Base-by-base conservation (phyloP, 2,113 vertebrate genomes). In the Gymnorhina tibicen region DNA sequence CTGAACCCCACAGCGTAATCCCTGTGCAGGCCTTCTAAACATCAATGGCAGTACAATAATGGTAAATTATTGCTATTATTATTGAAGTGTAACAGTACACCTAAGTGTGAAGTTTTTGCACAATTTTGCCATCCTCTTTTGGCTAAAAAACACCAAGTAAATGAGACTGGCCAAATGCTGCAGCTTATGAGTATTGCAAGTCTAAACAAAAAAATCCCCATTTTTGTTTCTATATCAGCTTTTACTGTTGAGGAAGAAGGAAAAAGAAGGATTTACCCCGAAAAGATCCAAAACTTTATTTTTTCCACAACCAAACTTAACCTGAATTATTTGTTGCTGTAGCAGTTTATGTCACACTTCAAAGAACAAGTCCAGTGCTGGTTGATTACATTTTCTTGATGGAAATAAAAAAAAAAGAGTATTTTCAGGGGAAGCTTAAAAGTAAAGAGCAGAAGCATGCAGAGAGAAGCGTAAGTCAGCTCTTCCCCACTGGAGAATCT, bases 401-500 rank as follows among this genome's bases (percentile, higher is more conserved):
- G 26, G 28, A 47, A 77, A 52, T 7, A 4, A n/a, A 5, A 18
- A 24, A 56, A 22, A 37, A 78, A 24, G 3, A 35, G 3, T 37
- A 35, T 80, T 70, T 80, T 52, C 52, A 58, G 7, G 23, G 30
- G 8, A 93, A 80, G 8, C 33, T 70, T 28, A 62, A 23, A 60
- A 74, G 23, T 9, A 28, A 58, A 53, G 30, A 67, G 17, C 9
- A 52, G 58, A 88, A 58, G 20, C 10, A 23, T 1, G 2, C 21
- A 39, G 58, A 85, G n/a, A 22, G 62, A 44, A 81, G 20, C 0
- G 0, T 12, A 75, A 26, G 9, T 37, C 41, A 66, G 35, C 33
- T 62, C 10, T 32, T n/a, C 41, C 10, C 26, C 32, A 8, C 7
- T 0, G 0, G 15, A 32, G 15, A n/a, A n/a, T 26, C 15, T 33